Base-by-base conservation (phyloP, 2,888 invertebrate species). In the Tenthredo scrophulariae region DNA sequence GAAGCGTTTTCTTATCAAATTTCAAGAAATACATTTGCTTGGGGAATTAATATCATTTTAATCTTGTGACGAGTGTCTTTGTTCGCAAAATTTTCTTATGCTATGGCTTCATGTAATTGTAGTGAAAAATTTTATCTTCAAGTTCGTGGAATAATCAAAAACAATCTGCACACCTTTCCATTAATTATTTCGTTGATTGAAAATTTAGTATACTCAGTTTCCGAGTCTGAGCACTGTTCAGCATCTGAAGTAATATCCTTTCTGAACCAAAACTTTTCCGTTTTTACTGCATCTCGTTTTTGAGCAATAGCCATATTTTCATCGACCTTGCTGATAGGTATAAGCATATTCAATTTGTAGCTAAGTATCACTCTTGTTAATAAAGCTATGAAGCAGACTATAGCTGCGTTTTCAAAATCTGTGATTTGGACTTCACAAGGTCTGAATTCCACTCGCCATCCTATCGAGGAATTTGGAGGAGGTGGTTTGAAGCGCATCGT, bases 401-500 rank as follows among this genome's bases (percentile, higher is more conserved):
- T 97, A 4, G 99, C 99, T 0, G 99, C 99, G 94, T 99, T 99
- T 94, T 99, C 99, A 94, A 99, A 99, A 94, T 99, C 99, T 0
- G 99, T 99, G 89, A 99, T 96, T 94, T 99, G 99, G 29, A 98
- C 97, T 94, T 98, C 99, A 93, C 99, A 99, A 67, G 99, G 99
- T 43, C 99, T 96, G 94, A 99, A 99, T 94, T 99, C 99, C 0
- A 99, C 99, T 88, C 99, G 96, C 99, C 99, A 99, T 58, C 99
- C 99, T 91, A 99, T 99, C 80, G 97, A 95, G 9, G 98, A 98
- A 93, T 98, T 97, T 0, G 98, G 98, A 37, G 99, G 98, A 70
- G 99, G 99, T 46, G 99, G 99, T 94, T 99, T 99, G 94, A 99
- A 99, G 62, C 98, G 95, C 98, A 99, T 98, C 50, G 99, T 98